Percentiles rank a stretch among this genome's conserved stretches.
phyloP scores from a whole-genome alignment of 35 echinoderm and acorn worm species.

The Lytechinus pictus region DNA sequence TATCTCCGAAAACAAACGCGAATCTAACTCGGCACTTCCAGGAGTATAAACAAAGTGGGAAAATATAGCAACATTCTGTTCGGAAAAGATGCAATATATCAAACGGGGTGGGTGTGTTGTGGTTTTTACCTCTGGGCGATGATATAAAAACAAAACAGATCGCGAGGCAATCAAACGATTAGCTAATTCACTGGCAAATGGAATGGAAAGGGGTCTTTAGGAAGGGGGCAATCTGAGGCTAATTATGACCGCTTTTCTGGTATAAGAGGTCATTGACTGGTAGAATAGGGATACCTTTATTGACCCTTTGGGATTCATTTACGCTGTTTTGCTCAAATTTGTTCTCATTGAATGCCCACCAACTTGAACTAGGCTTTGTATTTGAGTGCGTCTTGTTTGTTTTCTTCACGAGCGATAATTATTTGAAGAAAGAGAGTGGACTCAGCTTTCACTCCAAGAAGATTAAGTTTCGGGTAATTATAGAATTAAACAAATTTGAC shows the following conservation, averaged over 20 bases:
- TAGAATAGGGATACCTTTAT: background rate
- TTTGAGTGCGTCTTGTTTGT: background rate
- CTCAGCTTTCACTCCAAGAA: background rate
- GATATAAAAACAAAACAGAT: conserved; percentile 40
- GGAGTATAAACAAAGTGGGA: background rate
- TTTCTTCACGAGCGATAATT: conserved; percentile 11
- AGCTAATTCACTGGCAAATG: conserved; percentile 23
- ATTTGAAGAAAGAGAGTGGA: background rate
- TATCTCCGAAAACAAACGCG: conserved; percentile 21
- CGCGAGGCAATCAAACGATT: conserved; percentile 37
- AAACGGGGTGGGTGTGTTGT: conserved; percentile 13
- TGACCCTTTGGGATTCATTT: conserved; percentile 13
- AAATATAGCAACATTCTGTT: background rate
- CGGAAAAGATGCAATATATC: conserved; percentile 30
- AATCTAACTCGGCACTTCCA: conserved; percentile 1
- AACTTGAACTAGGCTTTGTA: conserved; percentile 18
- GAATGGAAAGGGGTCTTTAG: background rate
- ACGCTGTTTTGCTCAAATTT: conserved; percentile 11
- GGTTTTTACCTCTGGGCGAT: conserved; percentile 5
- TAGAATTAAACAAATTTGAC: background rate
- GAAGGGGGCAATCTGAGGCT: conserved; percentile 28
- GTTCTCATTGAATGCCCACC: background rate
- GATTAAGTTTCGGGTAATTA: conserved; percentile 13
- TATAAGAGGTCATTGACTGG: conserved; percentile 47
- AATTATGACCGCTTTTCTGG: conserved; percentile 37